Percentiles rank a stretch among this genome's conserved stretches.
Evolutionary conservation across 2,797 vertebrate genomes (phyloP).

Genomic region (Balearica regulorum): DNA sequence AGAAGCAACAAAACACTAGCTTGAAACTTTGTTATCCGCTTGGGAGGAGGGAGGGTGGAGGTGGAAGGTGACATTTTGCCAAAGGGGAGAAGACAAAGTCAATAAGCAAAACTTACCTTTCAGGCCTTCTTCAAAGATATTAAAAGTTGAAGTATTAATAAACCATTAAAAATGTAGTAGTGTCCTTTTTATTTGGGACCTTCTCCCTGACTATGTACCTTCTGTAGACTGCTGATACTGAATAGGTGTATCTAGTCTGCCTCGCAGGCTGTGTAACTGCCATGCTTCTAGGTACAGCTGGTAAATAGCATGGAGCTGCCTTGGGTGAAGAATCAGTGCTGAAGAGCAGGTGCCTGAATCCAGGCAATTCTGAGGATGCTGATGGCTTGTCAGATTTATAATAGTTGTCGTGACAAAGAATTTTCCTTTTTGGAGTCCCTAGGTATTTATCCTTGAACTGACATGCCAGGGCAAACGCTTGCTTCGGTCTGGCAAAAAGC

Average conservation of each 20-base stretch:
- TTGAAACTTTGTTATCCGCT: neutral
- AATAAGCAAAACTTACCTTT: slow-evolving; percentile 58
- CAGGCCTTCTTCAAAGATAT: slow-evolving; percentile 54
- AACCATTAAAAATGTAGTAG: slow-evolving; percentile 47
- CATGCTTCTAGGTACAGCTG: neutral
- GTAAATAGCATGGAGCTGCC: neutral
- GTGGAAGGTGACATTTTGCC: slow-evolving; percentile 16
- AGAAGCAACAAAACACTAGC: slow-evolving; percentile 17
- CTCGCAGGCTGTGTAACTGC: fast-evolving
- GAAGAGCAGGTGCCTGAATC: neutral
- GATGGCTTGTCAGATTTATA: neutral
- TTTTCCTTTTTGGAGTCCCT: neutral
- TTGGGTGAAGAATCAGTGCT: neutral
- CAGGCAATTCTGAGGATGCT: neutral
- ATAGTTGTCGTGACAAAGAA: fast-evolving
- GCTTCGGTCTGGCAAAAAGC: neutral
- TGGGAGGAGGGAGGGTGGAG: neutral
- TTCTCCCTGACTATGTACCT: neutral
- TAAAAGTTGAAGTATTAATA: slow-evolving; percentile 60
- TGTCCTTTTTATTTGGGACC: slow-evolving; percentile 62
- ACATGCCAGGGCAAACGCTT: neutral
- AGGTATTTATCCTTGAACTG: neutral
- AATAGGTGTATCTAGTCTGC: neutral
- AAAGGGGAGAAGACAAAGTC: slow-evolving; percentile 29
- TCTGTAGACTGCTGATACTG: neutral